phyloP scores from a whole-genome alignment of 2,797 vertebrate genomes.

The Enteromius radiatus region DNA sequence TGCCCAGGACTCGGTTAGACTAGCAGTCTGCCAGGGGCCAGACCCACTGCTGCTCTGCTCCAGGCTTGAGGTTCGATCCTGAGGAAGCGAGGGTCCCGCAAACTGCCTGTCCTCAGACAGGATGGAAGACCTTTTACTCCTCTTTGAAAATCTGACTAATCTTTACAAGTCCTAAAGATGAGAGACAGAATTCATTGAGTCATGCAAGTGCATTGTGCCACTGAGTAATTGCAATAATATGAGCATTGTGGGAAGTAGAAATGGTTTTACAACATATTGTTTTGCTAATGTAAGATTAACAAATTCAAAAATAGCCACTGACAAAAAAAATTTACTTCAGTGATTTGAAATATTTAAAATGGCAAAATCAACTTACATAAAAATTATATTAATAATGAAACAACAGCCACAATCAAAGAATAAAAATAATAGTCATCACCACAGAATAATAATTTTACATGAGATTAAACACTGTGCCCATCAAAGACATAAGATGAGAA shows the following conservation, averaged over 20 bases:
- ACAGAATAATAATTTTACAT: background rate
- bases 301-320: background rate
- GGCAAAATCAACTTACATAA: background rate
- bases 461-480: background rate
- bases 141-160: background rate
- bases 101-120: conserved; percentile 77
- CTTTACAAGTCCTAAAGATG: conserved; percentile 1
- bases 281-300: background rate
- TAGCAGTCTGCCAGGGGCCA: conserved; percentile 83
- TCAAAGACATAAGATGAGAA: background rate
- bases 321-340: background rate
- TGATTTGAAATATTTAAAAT: background rate
- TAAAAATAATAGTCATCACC: background rate
- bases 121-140: conserved; percentile 71
- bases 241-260: background rate
- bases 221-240: background rate
- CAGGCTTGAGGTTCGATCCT: conserved; percentile 71
- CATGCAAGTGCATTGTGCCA: background rate
- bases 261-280: background rate
- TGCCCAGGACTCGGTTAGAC: conserved; percentile 90
- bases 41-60: conserved; percentile 67
- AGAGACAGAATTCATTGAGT: conserved; percentile 1
- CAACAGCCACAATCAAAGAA: background rate
- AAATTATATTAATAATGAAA: background rate
- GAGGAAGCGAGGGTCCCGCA: conserved; percentile 78